Evolutionary conservation across 2,113 vertebrate genomes (phyloP).

Genomic region (Thermophis baileyi): DNA sequence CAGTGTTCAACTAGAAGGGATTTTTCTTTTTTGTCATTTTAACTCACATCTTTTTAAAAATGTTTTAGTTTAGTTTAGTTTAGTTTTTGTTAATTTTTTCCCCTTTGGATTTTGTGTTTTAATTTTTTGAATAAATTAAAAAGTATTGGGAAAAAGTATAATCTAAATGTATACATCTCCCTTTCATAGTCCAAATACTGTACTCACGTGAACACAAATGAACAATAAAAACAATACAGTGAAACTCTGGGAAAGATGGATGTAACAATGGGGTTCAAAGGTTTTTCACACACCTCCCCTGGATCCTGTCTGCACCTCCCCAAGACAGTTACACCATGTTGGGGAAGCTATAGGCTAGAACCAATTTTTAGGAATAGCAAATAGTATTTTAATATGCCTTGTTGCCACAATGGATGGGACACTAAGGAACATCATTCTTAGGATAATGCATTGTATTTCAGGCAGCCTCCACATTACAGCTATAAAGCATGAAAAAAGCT

Average conservation of each 20-base stretch:
- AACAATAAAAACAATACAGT: neutral
- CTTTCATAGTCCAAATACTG: neutral
- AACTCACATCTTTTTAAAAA: no score
- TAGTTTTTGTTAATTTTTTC: no score
- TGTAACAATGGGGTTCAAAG: neutral
- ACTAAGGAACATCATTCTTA: neutral
- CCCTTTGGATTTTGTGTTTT: neutral
- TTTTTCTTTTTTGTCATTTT: no score
- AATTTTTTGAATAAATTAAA: neutral
- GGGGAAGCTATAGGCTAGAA: neutral
- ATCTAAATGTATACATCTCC: neutral
- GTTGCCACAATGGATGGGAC: neutral
- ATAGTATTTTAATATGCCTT: neutral
- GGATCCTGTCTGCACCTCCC: neutral
- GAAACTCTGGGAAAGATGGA: neutral
- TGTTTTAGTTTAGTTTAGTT: no score
- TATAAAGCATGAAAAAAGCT: neutral
- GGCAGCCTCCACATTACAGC: neutral
- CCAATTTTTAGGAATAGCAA: neutral
- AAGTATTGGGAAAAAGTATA: neutral
- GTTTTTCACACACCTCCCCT: neutral
- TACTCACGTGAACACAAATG: neutral
- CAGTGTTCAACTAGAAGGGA: no score
- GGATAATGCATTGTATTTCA: neutral
- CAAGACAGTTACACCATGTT: neutral